These are phyloP conservation scores for Ctenochaetus hawaiiensis DNA, from an alignment of 2,797 vertebrate genomes.

Conservation along the genomic window DNA sequence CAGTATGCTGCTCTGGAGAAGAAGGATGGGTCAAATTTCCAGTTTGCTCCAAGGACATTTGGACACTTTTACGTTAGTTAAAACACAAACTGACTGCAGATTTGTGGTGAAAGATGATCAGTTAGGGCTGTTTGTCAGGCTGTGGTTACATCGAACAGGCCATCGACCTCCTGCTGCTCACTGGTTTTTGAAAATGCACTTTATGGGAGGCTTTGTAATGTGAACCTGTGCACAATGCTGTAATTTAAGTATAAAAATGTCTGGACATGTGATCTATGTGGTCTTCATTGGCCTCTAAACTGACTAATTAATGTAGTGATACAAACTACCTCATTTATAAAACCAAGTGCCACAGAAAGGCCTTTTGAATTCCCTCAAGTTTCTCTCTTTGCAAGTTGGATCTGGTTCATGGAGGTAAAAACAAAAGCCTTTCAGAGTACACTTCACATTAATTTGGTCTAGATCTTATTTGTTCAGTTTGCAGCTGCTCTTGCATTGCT, in stretches of 20 bases:
- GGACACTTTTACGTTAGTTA: slow-evolving; percentile 46
- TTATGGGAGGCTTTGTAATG: slow-evolving; percentile 28
- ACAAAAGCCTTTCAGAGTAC: not conserved
- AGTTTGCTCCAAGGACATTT: slow-evolving; percentile 61
- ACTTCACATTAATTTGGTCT: slow-evolving; percentile 20
- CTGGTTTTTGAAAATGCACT: slow-evolving; percentile 27
- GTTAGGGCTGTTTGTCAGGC: slow-evolving; percentile 35
- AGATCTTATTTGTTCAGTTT: slow-evolving; percentile 26
- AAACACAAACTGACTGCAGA: slow-evolving; percentile 39
- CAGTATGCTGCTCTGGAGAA: slow-evolving; percentile 16
- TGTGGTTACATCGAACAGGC: slow-evolving; percentile 22
- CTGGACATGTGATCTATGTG: slow-evolving; percentile 19
- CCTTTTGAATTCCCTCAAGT: not conserved
- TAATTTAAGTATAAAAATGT: slow-evolving; percentile 20
- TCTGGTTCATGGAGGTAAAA: not conserved
- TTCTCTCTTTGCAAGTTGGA: slow-evolving; percentile 12
- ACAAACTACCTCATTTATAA: too few species aligned
- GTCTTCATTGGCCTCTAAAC: slow-evolving; percentile 5
- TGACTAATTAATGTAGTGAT: slow-evolving; percentile 2
- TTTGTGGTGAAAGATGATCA: slow-evolving; percentile 49
- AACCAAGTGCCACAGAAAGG: not conserved
- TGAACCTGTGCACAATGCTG: not conserved
- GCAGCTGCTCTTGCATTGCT: slow-evolving; percentile 13
- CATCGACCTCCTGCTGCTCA: slow-evolving; percentile 44
- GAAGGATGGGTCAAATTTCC: slow-evolving; percentile 62